phyloP scores from a whole-genome alignment of 2,888 invertebrate species.

The Frankliniella intonsa region DNA sequence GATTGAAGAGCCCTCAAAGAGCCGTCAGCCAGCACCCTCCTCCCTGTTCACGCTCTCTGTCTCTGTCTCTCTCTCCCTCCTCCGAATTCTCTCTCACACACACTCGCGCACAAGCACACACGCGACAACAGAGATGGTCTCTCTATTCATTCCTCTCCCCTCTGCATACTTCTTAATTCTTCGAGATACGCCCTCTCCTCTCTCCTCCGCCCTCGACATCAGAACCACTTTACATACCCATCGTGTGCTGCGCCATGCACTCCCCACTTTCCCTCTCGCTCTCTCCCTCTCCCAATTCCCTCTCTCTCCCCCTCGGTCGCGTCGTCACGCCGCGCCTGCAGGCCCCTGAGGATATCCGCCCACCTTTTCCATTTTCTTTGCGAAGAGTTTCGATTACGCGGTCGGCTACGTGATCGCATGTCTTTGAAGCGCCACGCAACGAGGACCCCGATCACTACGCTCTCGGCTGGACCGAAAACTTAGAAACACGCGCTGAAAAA shows the following conservation, averaged over 20 bases:
- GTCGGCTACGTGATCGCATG: slow-evolving; percentile 15
- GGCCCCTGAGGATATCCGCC: neutral
- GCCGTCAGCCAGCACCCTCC: no score
- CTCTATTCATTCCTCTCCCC: neutral
- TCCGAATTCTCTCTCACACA: neutral
- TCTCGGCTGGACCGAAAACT: no score
- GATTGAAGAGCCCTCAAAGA: no score
- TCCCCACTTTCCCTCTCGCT: neutral
- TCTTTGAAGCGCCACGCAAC: neutral
- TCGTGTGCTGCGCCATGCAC: neutral
- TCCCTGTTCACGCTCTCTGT: neutral
- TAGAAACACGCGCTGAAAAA: no score
- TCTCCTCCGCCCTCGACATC: neutral
- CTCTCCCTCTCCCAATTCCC: neutral
- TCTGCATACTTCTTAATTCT: neutral
- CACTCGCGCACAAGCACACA: neutral
- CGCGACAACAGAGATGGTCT: neutral
- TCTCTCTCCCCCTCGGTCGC: neutral
- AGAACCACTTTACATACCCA: neutral
- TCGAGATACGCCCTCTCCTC: neutral
- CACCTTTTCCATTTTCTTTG: slow-evolving; percentile 8
- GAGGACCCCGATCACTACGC: no score
- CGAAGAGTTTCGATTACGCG: slow-evolving; percentile 17
- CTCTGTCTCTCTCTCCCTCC: neutral
- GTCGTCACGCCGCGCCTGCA: neutral